Base-by-base conservation (phyloP, 2,888 invertebrate species). In the Dicyrtomina minuta region DNA sequence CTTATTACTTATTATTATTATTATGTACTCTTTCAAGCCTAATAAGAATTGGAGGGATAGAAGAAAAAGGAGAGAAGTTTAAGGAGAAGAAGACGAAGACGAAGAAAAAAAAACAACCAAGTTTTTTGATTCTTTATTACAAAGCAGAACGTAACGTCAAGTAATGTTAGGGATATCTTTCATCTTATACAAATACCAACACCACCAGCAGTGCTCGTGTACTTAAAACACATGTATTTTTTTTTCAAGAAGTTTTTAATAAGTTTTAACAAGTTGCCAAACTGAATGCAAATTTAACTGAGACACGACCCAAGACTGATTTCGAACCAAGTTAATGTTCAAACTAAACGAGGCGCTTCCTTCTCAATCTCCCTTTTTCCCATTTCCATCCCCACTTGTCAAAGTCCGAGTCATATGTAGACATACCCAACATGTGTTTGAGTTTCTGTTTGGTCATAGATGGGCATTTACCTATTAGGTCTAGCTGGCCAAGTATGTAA, bases 271-370 rank as follows among this genome's bases (percentile, higher is more conserved):
- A 65, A 65, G 65, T 65, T 39, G 39, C 55, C 53, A 22, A 55
- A 41, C 39, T 55, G 41, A 43, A 65, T 65, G 65, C 65, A 65
- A 65, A 65, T 65, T 56, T 55, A 53, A 55, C 33, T 65, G 53
- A 53, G 55, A 65, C 65, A 65, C 33, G 65, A 55, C 61, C 61
- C 33, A 33, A 33, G 33, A n/a, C 33, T 33, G 33, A 33, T 33
- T 33, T 33, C 33, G 4, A 43, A 46, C 46, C 33, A 33, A 33
- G 33, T 33, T 46, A n/a, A n/a, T n/a, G n/a, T n/a, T n/a, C n/a
- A n/a, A n/a, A n/a, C n/a, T 8, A 33, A 33, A 33, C 33, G 33
- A 33, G 33, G 8, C 33, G 33, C 33, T 33, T 33, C 33, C 33
- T 33, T 33, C 8, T 33, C 33, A 33, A 33, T 33, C 33, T 8